Percentiles rank a stretch among this genome's conserved stretches.
Evolutionary conservation across 2,888 invertebrate species (phyloP).

Genomic region (Drosophila sordidula): DNA sequence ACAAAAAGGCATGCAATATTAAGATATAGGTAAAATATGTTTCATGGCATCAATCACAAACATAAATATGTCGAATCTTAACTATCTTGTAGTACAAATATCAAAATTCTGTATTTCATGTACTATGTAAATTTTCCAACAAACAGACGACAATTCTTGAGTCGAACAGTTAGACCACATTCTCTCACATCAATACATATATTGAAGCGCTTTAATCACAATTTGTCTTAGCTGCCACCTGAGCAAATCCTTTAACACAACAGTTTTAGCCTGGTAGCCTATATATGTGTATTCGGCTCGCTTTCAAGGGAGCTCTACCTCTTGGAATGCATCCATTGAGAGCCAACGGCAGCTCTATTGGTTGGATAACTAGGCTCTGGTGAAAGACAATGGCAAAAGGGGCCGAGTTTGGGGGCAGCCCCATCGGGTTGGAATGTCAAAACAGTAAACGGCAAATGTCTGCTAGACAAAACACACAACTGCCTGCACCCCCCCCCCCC

Average conservation of each 20-base stretch:
- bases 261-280: slow-evolving; percentile 1
- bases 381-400: slow-evolving; percentile 57
- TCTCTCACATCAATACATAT: background rate
- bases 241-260: slow-evolving; percentile 6
- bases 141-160: background rate
- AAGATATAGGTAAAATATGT: too few relatives aligned
- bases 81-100: background rate
- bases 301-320: slow-evolving; percentile 8
- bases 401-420: slow-evolving; percentile 24
- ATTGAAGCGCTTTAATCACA: background rate
- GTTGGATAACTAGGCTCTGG: slow-evolving; percentile 25
- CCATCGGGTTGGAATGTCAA: slow-evolving; percentile 70
- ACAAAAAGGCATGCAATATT: too few relatives aligned
- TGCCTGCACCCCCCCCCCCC: background rate
- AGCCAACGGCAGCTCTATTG: slow-evolving; percentile 6
- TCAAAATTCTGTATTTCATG: background rate
- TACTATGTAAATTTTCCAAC: background rate
- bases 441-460: slow-evolving; percentile 76
- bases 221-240: slow-evolving; percentile 2
- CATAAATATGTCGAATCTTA: too few relatives aligned
- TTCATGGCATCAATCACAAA: too few relatives aligned
- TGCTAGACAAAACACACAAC: slow-evolving; percentile 55
- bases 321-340: slow-evolving; percentile 16
- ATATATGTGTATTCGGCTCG: background rate
- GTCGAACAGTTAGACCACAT: background rate